These are phyloP conservation scores for Fragum whitleyi DNA, from an alignment of 2,888 invertebrate genomes.

Conservation along the genomic window DNA sequence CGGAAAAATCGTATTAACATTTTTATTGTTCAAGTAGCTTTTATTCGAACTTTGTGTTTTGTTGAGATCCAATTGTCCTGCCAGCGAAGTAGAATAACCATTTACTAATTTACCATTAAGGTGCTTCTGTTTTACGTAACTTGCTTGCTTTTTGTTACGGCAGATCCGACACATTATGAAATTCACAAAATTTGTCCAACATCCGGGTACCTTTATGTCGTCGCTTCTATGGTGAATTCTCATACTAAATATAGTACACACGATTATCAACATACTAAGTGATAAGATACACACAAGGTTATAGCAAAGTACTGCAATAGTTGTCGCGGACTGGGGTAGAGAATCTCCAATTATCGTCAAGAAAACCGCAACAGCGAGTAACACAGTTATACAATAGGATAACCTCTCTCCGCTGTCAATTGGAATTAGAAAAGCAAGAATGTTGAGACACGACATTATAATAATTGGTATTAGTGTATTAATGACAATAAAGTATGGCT, in stretches of 20 bases:
- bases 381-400: slow-evolving; percentile 60
- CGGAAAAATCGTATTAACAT: too few species aligned
- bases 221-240: too few species aligned
- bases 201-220: too few species aligned
- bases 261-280: not conserved
- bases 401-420: slow-evolving; percentile 61
- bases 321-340: slow-evolving; percentile 55
- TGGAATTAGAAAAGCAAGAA: slow-evolving; percentile 58
- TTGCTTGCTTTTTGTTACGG: too few species aligned
- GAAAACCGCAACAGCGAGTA: slow-evolving; percentile 61
- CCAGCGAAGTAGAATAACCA: too few species aligned
- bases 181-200: too few species aligned
- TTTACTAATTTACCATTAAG: too few species aligned
- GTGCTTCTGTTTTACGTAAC: too few species aligned
- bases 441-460: slow-evolving; percentile 55
- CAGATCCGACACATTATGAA: too few species aligned
- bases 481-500: slow-evolving; percentile 50
- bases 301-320: slow-evolving; percentile 44
- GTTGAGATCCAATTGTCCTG: too few species aligned
- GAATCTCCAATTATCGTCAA: slow-evolving; percentile 61
- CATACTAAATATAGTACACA: not conserved
- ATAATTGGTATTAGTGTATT: slow-evolving; percentile 58
- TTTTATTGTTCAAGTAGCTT: too few species aligned
- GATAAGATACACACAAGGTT: not conserved
- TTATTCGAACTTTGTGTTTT: too few species aligned